Conservation (phyloP, 2,888 invertebrate species). For the Chouioia cunea region DNA sequence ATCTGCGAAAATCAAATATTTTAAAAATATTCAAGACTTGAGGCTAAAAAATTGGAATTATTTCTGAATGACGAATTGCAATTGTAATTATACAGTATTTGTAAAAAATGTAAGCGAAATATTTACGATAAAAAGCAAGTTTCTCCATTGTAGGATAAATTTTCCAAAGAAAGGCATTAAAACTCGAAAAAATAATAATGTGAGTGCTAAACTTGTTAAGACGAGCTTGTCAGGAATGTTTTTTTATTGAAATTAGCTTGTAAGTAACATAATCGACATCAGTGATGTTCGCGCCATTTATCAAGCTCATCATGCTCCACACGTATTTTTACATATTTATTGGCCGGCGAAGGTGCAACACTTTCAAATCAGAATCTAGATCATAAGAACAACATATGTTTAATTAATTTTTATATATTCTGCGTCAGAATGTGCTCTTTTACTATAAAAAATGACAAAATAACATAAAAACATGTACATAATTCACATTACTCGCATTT, state of each 20-base stretch:
- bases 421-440: constrained; percentile 34
- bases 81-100: constrained; percentile 41
- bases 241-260: constrained; percentile 41
- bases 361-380: constrained; percentile 45
- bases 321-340: constrained; percentile 48
- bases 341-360: constrained; percentile 51
- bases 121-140: constrained; percentile 32
- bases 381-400: constrained; percentile 39
- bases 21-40: constrained; percentile 16
- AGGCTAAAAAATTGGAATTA: constrained; percentile 38
- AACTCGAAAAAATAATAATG: constrained; percentile 16
- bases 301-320: constrained; percentile 47
- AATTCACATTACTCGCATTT: neutral
- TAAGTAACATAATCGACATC: constrained; percentile 49
- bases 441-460: constrained; percentile 15
- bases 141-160: constrained; percentile 27
- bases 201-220: constrained; percentile 29
- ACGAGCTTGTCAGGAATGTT: constrained; percentile 42
- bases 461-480: constrained; percentile 32
- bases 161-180: constrained; percentile 49
- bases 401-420: constrained; percentile 35
- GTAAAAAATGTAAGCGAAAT: constrained; percentile 19
- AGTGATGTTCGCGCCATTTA: constrained; percentile 52
- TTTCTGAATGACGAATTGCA: constrained; percentile 13
- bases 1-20: constrained; percentile 16